Evolutionary conservation across 2,797 vertebrate genomes (phyloP).

Genomic region (Microchirus variegatus): DNA sequence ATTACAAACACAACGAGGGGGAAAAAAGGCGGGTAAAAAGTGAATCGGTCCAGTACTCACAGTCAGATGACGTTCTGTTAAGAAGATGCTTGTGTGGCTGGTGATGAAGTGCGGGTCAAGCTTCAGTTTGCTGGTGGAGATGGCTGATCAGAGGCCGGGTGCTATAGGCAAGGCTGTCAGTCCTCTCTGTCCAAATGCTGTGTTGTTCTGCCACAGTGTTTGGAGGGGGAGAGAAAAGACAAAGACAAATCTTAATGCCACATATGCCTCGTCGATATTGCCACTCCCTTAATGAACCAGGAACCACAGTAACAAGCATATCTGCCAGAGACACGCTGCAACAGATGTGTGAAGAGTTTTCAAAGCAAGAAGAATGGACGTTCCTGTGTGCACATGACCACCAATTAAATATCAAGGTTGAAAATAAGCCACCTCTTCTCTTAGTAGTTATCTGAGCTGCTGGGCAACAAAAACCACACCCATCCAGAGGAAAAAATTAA

Average conservation of each 20-base stretch:
- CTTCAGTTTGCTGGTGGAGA: constrained; percentile 79
- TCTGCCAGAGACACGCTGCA: constrained; percentile 63
- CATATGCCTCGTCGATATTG: constrained; percentile 71
- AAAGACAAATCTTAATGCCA: constrained; percentile 78
- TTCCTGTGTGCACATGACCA: constrained; percentile 51
- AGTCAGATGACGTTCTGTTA: constrained; percentile 79
- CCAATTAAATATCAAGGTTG: constrained; percentile 67
- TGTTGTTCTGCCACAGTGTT: constrained; percentile 75
- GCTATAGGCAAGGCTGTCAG: constrained; percentile 77
- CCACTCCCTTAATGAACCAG: constrained; percentile 78
- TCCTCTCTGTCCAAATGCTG: constrained; percentile 78
- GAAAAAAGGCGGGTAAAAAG: background rate
- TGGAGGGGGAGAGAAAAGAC: constrained; percentile 57
- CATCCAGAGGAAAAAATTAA: constrained; percentile 40
- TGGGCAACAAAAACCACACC: constrained; percentile 70
- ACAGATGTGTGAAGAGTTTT: constrained; percentile 77
- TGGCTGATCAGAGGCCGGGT: constrained; percentile 76
- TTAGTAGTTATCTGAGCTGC: constrained; percentile 52
- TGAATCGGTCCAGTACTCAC: constrained; percentile 60
- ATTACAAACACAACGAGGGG: background rate
- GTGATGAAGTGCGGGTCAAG: constrained; percentile 75
- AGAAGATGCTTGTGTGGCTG: constrained; percentile 74
- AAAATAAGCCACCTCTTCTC: constrained; percentile 59
- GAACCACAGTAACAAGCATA: constrained; percentile 61
- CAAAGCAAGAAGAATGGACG: constrained; percentile 56